Conservation (phyloP, 2,113 vertebrate genomes). For the Scomber scombrus region DNA sequence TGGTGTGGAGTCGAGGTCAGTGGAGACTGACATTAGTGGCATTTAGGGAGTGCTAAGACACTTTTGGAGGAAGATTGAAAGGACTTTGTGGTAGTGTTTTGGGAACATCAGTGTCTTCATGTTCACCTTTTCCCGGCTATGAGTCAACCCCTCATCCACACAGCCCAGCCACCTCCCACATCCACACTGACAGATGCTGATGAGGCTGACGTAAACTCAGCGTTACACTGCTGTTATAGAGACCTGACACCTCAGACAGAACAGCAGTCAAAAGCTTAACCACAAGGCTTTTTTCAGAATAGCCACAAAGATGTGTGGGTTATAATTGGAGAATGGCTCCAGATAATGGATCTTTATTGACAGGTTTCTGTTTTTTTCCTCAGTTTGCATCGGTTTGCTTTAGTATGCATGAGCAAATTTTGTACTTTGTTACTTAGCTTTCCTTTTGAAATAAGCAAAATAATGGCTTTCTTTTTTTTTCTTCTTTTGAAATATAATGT, state of each 20-base stretch:
- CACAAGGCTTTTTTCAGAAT: background rate
- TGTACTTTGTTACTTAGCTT: background rate
- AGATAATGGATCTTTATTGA: background rate
- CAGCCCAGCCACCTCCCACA: conserved; percentile 22
- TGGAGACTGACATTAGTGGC: no score
- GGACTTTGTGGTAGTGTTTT: background rate
- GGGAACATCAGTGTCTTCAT: background rate
- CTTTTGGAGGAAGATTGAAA: background rate
- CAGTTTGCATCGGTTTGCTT: background rate
- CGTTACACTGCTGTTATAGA: conserved; percentile 6
- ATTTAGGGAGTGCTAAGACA: no score
- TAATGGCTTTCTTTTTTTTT: background rate
- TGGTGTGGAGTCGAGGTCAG: no score
- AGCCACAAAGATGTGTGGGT: conserved; percentile 3
- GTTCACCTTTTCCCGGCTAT: background rate
- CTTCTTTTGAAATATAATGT: background rate
- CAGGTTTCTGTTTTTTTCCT: background rate
- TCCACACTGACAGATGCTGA: conserved; percentile 35
- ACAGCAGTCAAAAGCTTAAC: conserved; percentile 1
- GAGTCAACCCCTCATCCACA: background rate
- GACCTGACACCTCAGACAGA: conserved; percentile 33
- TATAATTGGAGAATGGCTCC: background rate
- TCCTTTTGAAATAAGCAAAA: background rate
- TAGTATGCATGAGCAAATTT: background rate
- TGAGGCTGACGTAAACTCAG: conserved; percentile 32